phyloP scores from a whole-genome alignment of 2,888 invertebrate genomes.

The Metopia argyrocephala region DNA sequence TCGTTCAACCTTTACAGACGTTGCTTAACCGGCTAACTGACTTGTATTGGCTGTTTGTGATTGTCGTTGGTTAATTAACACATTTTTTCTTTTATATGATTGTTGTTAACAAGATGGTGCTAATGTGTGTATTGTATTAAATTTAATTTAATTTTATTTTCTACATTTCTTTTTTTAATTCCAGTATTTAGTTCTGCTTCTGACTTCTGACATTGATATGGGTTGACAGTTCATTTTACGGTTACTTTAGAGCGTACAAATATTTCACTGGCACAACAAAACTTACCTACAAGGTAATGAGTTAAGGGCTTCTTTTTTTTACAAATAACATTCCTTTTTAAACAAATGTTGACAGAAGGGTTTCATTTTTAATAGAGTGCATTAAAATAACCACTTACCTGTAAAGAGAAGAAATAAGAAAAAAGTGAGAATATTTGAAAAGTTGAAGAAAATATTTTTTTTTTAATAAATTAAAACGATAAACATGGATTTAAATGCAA shows the following conservation, averaged over 20 bases:
- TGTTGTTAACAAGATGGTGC: conserved; percentile 39
- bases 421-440: background rate
- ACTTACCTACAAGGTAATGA: background rate
- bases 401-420: conserved; percentile 6
- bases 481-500: background rate
- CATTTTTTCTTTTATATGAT: conserved; percentile 20
- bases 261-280: no score
- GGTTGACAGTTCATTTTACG: conserved; percentile 29
- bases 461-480: background rate
- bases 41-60: background rate
- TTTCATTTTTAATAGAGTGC: background rate
- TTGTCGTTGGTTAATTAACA: conserved; percentile 46
- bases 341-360: background rate
- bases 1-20: background rate
- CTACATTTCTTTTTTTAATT: background rate
- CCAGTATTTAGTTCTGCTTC: background rate
- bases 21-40: background rate
- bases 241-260: background rate
- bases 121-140: conserved; percentile 20
- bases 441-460: background rate
- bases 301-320: background rate
- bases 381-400: conserved; percentile 10
- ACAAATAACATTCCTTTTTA: no score
- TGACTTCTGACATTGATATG: conserved; percentile 43
- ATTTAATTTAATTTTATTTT: background rate